Conservation (phyloP, 2,888 invertebrate genomes). For the Thyatira batis region DNA sequence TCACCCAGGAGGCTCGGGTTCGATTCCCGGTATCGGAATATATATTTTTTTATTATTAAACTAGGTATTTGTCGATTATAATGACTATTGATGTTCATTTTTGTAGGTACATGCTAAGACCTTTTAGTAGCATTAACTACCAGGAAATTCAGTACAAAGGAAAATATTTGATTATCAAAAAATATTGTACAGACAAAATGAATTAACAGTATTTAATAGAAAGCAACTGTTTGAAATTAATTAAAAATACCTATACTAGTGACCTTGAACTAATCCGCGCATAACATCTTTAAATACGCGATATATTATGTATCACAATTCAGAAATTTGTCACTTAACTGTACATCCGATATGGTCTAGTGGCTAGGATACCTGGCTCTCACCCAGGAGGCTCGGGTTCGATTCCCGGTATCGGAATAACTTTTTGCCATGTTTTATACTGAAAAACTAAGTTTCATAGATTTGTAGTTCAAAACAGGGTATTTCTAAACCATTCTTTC, state of each 20-base stretch:
- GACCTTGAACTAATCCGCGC: neutral
- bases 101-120: too few relatives aligned
- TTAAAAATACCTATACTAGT: neutral
- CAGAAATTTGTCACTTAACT: too few relatives aligned
- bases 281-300: too few relatives aligned
- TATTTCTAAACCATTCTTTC: neutral
- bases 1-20: constrained; percentile 84
- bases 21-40: constrained; percentile 84
- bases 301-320: too few relatives aligned
- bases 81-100: too few relatives aligned
- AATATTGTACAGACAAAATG: too few relatives aligned
- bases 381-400: constrained; percentile 84
- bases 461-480: too few relatives aligned
- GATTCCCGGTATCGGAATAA: constrained; percentile 82
- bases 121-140: too few relatives aligned
- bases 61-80: neutral
- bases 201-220: too few relatives aligned
- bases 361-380: constrained; percentile 87
- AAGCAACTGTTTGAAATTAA: neutral
- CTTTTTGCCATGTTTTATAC: constrained; percentile 36
- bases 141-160: too few relatives aligned
- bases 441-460: too few relatives aligned
- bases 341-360: constrained; percentile 80
- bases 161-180: too few relatives aligned
- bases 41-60: neutral